Conservation (phyloP, 1,140 invertebrate genomes). For the Heliconius eleuchia region DNA sequence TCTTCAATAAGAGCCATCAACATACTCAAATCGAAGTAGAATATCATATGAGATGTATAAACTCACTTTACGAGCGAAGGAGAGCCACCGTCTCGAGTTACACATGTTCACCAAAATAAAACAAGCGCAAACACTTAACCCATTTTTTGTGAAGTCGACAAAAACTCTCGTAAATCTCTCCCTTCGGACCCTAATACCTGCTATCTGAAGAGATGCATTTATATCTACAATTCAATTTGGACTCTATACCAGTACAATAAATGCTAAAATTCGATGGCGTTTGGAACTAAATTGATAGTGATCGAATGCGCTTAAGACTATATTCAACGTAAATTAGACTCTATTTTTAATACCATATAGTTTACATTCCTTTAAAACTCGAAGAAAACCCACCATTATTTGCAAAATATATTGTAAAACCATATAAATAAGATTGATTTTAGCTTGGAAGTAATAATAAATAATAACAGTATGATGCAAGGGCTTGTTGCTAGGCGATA, state of each 20-base stretch:
- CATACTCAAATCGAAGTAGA: background rate
- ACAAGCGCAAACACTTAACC: conserved; percentile 65
- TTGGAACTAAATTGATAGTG: conserved; percentile 35
- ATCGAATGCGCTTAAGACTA: conserved; percentile 39
- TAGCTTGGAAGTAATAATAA: background rate
- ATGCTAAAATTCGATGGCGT: conserved; percentile 18
- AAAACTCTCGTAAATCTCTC: conserved; percentile 61
- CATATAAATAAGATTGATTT: background rate
- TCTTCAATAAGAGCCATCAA: background rate
- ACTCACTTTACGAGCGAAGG: conserved; percentile 3
- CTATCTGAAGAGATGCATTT: conserved; percentile 48
- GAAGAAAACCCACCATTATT: background rate
- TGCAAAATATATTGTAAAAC: background rate
- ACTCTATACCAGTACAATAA: conserved; percentile 18
- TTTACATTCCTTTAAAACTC: background rate
- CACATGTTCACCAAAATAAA: conserved; percentile 63
- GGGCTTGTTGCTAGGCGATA: conserved; percentile 28
- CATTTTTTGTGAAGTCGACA: conserved; percentile 61
- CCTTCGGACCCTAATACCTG: conserved; percentile 50
- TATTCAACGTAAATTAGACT: conserved; percentile 18
- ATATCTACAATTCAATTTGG: conserved; percentile 16
- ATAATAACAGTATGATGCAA: conserved; percentile 17
- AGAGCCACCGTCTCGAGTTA: conserved; percentile 48
- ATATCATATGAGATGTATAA: background rate
- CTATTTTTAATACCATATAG: background rate